Evolutionary conservation across 1,140 invertebrate species (phyloP).

Genomic region (Aphis gossypii): DNA sequence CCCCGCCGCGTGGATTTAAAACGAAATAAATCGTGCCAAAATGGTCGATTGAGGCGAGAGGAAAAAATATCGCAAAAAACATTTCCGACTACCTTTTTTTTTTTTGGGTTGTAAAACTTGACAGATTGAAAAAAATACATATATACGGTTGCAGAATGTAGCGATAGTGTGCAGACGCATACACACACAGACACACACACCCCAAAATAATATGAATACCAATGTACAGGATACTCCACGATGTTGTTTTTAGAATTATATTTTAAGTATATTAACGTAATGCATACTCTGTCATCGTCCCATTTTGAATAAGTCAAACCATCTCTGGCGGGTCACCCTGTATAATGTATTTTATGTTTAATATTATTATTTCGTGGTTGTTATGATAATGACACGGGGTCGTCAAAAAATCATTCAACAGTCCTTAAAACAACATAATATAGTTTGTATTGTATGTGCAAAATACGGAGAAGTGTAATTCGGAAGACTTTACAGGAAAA

Average conservation of each 20-base stretch:
- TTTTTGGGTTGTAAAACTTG: not conserved
- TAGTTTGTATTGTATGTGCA: not conserved
- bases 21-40: conserved; percentile 53
- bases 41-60: not conserved
- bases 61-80: conserved; percentile 12
- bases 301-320: not conserved
- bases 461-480: not conserved
- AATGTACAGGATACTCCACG: not conserved
- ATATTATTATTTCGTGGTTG: not conserved
- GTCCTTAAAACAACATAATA: not conserved
- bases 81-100: conserved; percentile 26
- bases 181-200: not conserved
- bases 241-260: not conserved
- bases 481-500: not conserved
- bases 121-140: not conserved
- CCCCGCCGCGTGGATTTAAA: not conserved
- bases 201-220: not conserved
- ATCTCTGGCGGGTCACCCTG: not conserved
- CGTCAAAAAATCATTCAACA: conserved; percentile 1
- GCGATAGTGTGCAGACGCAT: not conserved
- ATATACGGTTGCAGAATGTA: not conserved
- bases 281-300: not conserved
- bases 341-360: not conserved
- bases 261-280: not conserved
- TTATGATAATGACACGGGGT: not conserved